Percentiles rank a stretch among this genome's conserved stretches.
Evolutionary conservation across 2,797 vertebrate genomes (phyloP).

Genomic region (Sphenopsis melanotis): DNA sequence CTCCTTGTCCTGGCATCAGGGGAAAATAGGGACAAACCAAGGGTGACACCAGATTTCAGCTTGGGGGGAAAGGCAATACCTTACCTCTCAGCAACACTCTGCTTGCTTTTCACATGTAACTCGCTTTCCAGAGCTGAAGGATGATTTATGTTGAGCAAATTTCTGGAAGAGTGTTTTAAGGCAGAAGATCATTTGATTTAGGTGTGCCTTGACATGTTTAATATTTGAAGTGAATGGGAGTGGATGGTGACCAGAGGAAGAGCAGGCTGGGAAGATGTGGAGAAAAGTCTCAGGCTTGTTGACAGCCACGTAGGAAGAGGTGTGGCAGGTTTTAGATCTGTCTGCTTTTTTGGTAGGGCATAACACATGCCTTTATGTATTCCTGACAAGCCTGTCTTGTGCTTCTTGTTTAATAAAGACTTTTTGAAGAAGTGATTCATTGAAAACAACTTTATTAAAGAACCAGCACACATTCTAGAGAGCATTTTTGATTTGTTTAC

Average conservation of each 20-base stretch:
- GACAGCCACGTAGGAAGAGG: not conserved
- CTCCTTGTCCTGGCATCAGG: not conserved
- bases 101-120: not conserved
- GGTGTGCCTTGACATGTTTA: not conserved
- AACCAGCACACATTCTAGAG: fast-evolving
- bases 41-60: not conserved
- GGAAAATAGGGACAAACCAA: not conserved
- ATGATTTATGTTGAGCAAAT: not conserved
- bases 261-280: not conserved
- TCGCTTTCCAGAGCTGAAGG: not conserved
- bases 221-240: not conserved
- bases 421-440: not conserved
- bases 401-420: not conserved
- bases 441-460: not conserved
- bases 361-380: not conserved
- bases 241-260: not conserved
- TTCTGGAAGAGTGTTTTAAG: not conserved
- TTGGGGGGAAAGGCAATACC: fast-evolving
- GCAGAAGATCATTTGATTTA: not conserved
- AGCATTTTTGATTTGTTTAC: not conserved
- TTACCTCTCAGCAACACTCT: not conserved
- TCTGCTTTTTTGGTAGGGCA: not conserved
- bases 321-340: not conserved
- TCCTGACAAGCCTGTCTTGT: not conserved
- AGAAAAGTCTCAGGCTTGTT: not conserved